A percentile compares a stretch with the other conserved stretches of the same genome.
Conservation (phyloP, 2,113 vertebrate genomes). For the Syngnathus typhle region DNA sequence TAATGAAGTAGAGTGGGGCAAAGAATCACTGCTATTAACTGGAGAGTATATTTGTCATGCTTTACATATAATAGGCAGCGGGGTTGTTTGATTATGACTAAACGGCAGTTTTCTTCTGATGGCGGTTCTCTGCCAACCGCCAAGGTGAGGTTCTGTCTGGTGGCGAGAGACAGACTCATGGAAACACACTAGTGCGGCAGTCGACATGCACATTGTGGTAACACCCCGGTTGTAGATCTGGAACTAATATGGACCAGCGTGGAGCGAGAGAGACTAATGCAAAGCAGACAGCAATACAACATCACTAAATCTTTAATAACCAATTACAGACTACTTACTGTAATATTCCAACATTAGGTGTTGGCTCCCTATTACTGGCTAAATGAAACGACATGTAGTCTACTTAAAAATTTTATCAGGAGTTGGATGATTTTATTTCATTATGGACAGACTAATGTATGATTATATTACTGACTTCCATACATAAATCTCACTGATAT, state of each 20-base stretch:
- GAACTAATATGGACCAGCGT: background rate
- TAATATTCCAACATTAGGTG: background rate
- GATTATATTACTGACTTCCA: too few species aligned
- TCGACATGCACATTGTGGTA: background rate
- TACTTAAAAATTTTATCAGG: too few species aligned
- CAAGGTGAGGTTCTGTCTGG: conserved; percentile 1
- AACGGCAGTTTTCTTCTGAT: background rate
- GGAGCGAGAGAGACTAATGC: background rate
- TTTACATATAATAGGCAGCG: background rate
- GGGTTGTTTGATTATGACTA: background rate
- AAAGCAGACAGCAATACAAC: background rate
- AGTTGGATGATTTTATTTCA: too few species aligned
- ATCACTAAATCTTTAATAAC: background rate
- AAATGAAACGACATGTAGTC: background rate
- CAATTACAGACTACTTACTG: background rate
- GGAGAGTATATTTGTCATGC: background rate
- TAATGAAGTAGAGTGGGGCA: background rate
- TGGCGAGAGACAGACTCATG: background rate
- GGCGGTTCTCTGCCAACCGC: background rate
- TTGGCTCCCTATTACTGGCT: background rate
- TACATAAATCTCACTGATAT: too few species aligned
- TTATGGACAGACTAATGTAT: too few species aligned
- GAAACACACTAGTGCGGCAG: background rate
- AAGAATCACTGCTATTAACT: background rate
- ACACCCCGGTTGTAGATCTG: background rate